Conservation (phyloP, 2,888 invertebrate genomes). For the Anagyrus pseudococci region DNA sequence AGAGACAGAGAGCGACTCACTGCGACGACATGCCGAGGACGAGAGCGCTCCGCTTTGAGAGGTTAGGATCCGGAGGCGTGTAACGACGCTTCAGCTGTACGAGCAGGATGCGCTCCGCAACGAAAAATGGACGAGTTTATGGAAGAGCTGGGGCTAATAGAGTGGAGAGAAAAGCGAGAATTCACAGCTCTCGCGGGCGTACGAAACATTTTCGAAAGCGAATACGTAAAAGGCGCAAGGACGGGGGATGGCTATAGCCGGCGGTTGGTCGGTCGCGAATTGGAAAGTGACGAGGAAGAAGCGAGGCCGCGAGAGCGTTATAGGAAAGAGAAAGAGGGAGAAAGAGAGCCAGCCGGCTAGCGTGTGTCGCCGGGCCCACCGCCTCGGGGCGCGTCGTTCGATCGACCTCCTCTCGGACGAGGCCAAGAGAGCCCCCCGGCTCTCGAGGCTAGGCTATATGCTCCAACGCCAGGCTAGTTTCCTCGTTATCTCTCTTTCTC, state of each 20-base stretch:
- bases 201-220: slow-evolving; percentile 16
- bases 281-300: too few relatives aligned
- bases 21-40: not conserved
- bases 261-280: too few relatives aligned
- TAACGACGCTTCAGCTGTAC: too few relatives aligned
- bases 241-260: too few relatives aligned
- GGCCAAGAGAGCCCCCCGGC: not conserved
- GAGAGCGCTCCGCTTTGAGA: not conserved
- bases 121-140: too few relatives aligned
- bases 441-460: not conserved
- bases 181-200: not conserved
- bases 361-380: not conserved
- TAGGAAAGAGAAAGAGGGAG: not conserved
- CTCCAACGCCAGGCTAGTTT: not conserved
- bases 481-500: not conserved
- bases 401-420: not conserved
- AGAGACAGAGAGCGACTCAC: too few relatives aligned
- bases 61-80: not conserved
- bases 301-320: not conserved
- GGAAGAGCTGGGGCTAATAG: too few relatives aligned
- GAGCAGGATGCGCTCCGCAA: too few relatives aligned
- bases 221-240: not conserved
- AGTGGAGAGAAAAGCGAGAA: not conserved
- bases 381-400: not conserved
- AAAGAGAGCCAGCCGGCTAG: not conserved